These are phyloP conservation scores for Luperina testacea DNA, from an alignment of 2,888 invertebrate genomes.

Conservation along the genomic window DNA sequence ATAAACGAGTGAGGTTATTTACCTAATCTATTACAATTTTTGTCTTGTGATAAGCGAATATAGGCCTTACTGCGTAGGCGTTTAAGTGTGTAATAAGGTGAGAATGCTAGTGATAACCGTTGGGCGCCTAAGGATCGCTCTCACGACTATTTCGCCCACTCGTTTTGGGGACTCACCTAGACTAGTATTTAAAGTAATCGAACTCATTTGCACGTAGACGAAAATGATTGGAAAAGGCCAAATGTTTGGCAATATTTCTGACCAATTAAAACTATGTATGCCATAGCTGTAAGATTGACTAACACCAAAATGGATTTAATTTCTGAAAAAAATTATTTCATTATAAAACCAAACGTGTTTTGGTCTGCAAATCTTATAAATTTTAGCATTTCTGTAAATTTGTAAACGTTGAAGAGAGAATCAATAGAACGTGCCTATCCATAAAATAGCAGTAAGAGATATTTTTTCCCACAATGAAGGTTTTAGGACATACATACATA, in stretches of 20 bases:
- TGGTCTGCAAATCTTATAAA: neutral
- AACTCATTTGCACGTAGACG: slow-evolving; percentile 60
- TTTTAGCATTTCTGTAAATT: neutral
- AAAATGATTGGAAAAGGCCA: slow-evolving; percentile 17
- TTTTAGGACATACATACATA: slow-evolving; percentile 11
- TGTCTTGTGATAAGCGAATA: slow-evolving; percentile 53
- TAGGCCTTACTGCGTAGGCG: slow-evolving; percentile 56
- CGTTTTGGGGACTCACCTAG: slow-evolving; percentile 65
- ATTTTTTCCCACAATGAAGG: slow-evolving; percentile 14
- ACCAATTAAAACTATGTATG: slow-evolving; percentile 27
- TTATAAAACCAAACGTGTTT: neutral
- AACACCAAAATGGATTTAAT: neutral
- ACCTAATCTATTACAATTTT: slow-evolving; percentile 69
- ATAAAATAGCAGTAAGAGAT: slow-evolving; percentile 1
- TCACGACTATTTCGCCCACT: slow-evolving; percentile 80
- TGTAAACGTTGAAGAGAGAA: neutral
- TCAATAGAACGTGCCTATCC: neutral
- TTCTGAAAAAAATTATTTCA: neutral
- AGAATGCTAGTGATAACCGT: slow-evolving; percentile 60
- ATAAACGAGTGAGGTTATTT: slow-evolving; percentile 72
- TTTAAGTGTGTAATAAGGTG: slow-evolving; percentile 56
- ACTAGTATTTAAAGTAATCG: slow-evolving; percentile 69
- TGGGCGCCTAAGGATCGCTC: slow-evolving; percentile 74
- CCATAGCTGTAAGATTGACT: neutral
- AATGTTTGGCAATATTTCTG: slow-evolving; percentile 19